Evolutionary conservation across 2,888 invertebrate genomes (phyloP).

Genomic region (Acrobasis repandana): DNA sequence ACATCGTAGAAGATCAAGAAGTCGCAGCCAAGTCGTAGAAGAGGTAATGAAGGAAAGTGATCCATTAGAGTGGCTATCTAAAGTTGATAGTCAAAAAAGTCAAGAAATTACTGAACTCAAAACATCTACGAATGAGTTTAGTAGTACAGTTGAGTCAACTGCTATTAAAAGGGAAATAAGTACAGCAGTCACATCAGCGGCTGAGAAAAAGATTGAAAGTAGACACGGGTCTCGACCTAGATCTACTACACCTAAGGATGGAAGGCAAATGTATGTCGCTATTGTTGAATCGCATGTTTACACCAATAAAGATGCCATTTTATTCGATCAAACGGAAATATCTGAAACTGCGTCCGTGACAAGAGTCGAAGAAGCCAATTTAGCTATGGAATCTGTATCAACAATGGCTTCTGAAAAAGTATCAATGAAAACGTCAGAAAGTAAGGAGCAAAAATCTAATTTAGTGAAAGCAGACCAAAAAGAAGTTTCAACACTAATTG

Average conservation of each 20-base stretch:
- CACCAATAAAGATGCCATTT: conserved; percentile 67
- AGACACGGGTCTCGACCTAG: conserved; percentile 39
- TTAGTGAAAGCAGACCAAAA: background rate
- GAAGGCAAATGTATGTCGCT: conserved; percentile 64
- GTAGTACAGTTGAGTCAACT: conserved; percentile 37
- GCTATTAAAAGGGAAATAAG: conserved; percentile 32
- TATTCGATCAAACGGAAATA: conserved; percentile 52
- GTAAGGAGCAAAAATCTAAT: conserved; percentile 38
- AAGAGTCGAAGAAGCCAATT: conserved; percentile 46
- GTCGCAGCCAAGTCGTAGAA: conserved; percentile 55
- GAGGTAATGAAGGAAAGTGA: conserved; percentile 53
- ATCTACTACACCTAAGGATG: conserved; percentile 40
- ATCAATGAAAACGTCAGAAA: conserved; percentile 36
- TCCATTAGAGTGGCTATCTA: conserved; percentile 58
- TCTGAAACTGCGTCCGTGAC: conserved; percentile 53
- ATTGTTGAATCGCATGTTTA: conserved; percentile 74
- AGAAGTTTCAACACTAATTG: background rate
- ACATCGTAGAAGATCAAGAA: conserved; percentile 52
- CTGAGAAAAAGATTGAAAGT: conserved; percentile 42
- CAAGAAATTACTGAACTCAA: conserved; percentile 38
- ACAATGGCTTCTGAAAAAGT: conserved; percentile 38
- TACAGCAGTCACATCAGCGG: conserved; percentile 36
- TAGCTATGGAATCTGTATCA: conserved; percentile 41
- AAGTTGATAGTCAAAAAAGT: conserved; percentile 42
- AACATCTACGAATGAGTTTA: conserved; percentile 33